These are phyloP conservation scores for Neolamprologus hecqui DNA, from an alignment of 2,113 vertebrate species.

Conservation along the genomic window DNA sequence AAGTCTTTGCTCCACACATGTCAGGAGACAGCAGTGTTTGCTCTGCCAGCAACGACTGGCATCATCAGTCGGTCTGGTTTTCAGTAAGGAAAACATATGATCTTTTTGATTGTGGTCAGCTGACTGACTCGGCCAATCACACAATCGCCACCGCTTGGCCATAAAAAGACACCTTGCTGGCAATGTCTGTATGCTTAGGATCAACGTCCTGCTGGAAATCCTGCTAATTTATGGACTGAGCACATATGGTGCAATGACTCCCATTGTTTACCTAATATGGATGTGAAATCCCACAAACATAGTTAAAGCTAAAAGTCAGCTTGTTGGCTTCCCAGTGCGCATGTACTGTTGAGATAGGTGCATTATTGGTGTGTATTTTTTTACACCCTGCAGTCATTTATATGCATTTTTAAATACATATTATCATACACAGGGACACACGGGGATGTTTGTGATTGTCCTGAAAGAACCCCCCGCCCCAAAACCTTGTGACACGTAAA, in stretches of 20 bases:
- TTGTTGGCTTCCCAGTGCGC: fast-evolving
- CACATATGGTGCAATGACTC: not conserved
- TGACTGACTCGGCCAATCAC: not conserved
- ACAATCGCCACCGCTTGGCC: not conserved
- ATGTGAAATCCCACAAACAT: not conserved
- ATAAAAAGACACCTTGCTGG: not conserved
- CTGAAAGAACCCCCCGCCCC: not conserved
- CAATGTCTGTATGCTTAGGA: not conserved
- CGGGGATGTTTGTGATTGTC: not conserved
- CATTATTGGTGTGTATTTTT: not conserved
- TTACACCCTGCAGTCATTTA: not conserved
- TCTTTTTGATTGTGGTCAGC: not conserved
- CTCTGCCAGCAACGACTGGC: not conserved
- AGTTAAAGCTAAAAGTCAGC: not conserved
- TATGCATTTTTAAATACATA: not conserved
- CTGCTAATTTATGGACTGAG: not conserved
- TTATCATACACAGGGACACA: not conserved
- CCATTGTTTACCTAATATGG: not conserved
- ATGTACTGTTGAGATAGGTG: not conserved
- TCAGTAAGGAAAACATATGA: not conserved
- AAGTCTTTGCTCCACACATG: not conserved
- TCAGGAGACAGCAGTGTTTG: not conserved
- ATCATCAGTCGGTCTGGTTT: not conserved
- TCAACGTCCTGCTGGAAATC: not conserved
- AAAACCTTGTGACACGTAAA: not conserved